phyloP scores from a whole-genome alignment of 2,113 vertebrate species.

The Cyrtonyx montezumae region DNA sequence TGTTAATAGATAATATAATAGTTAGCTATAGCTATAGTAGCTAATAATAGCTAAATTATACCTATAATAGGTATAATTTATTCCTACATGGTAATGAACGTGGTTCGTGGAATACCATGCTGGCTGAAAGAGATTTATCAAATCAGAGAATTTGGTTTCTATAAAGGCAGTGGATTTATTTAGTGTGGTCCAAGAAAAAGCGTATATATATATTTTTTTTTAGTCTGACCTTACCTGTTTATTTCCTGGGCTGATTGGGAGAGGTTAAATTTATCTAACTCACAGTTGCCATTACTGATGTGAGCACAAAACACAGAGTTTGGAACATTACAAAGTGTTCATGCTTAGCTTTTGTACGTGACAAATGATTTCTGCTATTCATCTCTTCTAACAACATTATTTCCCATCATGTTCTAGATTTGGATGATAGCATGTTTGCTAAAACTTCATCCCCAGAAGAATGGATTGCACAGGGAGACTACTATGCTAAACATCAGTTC shows the following conservation, averaged over 20 bases:
- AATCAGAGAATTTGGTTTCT: neutral
- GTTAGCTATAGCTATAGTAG: no score
- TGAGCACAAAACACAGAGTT: neutral
- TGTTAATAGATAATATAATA: neutral
- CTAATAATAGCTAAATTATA: no score
- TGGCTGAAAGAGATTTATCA: neutral
- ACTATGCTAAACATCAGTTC: constrained; percentile 84
- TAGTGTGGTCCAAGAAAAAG: neutral
- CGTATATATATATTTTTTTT: neutral
- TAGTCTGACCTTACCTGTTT: neutral
- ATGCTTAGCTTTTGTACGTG: neutral
- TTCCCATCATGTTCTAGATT: constrained; percentile 63
- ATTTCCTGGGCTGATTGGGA: neutral
- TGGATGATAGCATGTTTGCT: constrained; percentile 86
- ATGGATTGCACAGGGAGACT: constrained; percentile 84
- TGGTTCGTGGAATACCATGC: neutral
- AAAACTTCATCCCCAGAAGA: constrained; percentile 82
- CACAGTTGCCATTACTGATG: neutral
- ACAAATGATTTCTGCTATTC: neutral
- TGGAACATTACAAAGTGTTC: neutral
- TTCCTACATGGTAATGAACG: neutral
- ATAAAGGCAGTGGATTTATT: neutral
- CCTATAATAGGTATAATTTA: neutral
- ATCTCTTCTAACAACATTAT: constrained; percentile 1
- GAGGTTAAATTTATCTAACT: neutral